Evolutionary conservation across 2,888 invertebrate species (phyloP).

Genomic region (Cantharis nigra): DNA sequence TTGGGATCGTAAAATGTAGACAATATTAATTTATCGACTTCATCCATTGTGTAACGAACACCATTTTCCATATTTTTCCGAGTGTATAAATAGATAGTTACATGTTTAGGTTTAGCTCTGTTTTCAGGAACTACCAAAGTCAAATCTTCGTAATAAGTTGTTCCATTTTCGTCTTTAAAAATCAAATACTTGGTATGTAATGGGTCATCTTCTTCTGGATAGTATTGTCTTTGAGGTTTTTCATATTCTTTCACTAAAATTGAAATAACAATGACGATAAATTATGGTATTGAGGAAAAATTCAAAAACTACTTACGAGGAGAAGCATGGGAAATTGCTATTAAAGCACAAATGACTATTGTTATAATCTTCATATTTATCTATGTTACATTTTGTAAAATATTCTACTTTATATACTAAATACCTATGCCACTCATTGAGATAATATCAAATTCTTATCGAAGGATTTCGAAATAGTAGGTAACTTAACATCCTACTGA

Average conservation of each 20-base stretch:
- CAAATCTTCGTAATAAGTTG: constrained; percentile 24
- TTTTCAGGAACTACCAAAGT: neutral
- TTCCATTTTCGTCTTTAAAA: constrained; percentile 23
- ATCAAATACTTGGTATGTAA: constrained; percentile 9
- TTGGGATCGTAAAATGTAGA: constrained; percentile 7
- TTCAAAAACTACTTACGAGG: neutral
- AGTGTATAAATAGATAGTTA: constrained; percentile 41
- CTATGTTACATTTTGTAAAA: neutral
- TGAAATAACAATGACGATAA: neutral
- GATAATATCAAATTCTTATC: neutral
- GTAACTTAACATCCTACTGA: neutral
- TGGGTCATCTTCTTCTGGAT: constrained; percentile 5
- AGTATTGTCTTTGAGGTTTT: neutral
- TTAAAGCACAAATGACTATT: neutral
- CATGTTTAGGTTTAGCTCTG: constrained; percentile 25
- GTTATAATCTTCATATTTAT: neutral
- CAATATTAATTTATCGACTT: neutral
- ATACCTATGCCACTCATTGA: neutral
- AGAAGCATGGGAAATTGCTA: neutral
- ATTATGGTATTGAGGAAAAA: neutral
- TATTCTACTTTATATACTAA: neutral
- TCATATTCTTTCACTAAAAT: neutral
- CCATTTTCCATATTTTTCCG: neutral
- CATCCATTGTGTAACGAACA: neutral
- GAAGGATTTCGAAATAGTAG: neutral